Percentiles rank a stretch among this genome's conserved stretches.
phyloP scores from a whole-genome alignment of 2,113 vertebrate species.

The Cyanistes caeruleus region DNA sequence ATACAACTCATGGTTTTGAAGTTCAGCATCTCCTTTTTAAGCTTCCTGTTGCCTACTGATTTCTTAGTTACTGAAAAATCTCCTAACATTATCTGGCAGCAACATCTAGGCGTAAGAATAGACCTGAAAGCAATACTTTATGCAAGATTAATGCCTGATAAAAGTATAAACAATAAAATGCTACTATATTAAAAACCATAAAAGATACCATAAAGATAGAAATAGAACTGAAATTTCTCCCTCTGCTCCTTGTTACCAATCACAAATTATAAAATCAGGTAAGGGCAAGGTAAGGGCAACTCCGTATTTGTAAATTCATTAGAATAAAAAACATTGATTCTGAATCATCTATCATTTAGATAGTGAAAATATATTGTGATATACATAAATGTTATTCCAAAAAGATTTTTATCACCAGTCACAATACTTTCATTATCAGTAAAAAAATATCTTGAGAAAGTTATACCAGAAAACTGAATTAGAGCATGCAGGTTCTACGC shows the following conservation, averaged over 20 bases:
- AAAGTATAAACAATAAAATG: not conserved
- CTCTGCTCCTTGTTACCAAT: not conserved
- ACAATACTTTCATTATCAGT: not conserved
- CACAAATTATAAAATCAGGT: not conserved
- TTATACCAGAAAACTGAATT: not conserved
- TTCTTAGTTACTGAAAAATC: not conserved
- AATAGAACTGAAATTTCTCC: not conserved
- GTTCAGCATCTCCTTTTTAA: not conserved
- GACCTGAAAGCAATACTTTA: not conserved
- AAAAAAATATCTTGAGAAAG: not conserved
- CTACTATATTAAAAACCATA: not conserved
- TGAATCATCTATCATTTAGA: not conserved
- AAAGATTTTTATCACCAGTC: not conserved
- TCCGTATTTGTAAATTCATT: not conserved
- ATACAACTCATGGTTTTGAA: not conserved
- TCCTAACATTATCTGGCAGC: not conserved
- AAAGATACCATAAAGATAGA: not conserved
- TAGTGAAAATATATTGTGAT: not conserved
- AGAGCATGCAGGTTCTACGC: not conserved
- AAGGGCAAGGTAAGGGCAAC: not conserved
- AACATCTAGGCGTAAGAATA: not conserved
- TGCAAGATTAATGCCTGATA: not conserved
- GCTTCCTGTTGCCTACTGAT: not conserved
- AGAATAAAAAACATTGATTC: not conserved
- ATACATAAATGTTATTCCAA: not conserved